Base-by-base conservation (phyloP, 2,888 invertebrate genomes). In the Pyrocoelia pectoralis region DNA sequence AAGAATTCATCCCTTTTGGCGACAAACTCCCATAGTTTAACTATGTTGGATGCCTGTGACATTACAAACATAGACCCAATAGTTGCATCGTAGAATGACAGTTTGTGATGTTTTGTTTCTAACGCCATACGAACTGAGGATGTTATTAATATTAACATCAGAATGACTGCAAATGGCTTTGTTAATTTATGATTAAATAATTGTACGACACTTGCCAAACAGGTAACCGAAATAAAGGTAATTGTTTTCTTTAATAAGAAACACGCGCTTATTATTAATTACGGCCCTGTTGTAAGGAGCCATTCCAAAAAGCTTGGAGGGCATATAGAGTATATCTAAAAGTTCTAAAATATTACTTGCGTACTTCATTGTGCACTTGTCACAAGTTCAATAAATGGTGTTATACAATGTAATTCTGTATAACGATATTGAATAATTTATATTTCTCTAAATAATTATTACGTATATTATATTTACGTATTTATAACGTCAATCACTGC, bases 311-410 rank as follows among this genome's bases (percentile, higher is more conserved):
- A 46, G 2, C 17, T 46, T 46, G 4, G 46, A 15, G 3, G 46
- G 46, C 14, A 17, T 10, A 9, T 46, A 46, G 2, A 46, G 17
- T 18, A 18, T 2, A 18, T 46, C 46, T 46, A 46, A 10, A 46
- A 46, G 14, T 8, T 46, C 46, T 8, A 17, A 17, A n/a, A 46
- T 46, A 9, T 1, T 3, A 3, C 17, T 46, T 10, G 18, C 46
- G 18, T 17, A 46, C 17, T 46, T 46, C 46, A 46, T 46, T 6
- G 24, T 24, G 24, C n/a, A n/a, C n/a, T n/a, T n/a, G n/a, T n/a
- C n/a, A n/a, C n/a, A n/a, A n/a, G n/a, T n/a, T n/a, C n/a, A n/a
- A n/a, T n/a, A n/a, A n/a, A n/a, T n/a, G n/a, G n/a, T n/a, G n/a
- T n/a, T n/a, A n/a, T n/a, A n/a, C n/a, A n/a, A n/a, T n/a, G n/a